These are phyloP conservation scores for Anolis apletophallus DNA, from an alignment of 2,797 vertebrate species.

Conservation along the genomic window DNA sequence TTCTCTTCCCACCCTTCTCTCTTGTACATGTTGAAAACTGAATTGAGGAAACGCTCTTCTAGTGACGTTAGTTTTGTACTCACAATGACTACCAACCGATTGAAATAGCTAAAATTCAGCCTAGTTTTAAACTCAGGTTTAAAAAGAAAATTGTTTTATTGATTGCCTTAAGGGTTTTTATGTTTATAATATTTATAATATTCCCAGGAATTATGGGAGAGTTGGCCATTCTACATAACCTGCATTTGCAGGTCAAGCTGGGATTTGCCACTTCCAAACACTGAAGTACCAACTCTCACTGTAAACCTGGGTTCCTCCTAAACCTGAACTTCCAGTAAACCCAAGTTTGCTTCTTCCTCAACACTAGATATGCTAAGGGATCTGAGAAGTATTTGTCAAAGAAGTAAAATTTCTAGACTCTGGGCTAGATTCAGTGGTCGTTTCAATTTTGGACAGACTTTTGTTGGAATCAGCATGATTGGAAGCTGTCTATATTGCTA, in stretches of 20 bases:
- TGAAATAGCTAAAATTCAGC: constrained; percentile 55
- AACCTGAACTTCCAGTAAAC: no score
- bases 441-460: not conserved
- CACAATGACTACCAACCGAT: constrained; percentile 31
- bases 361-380: no score
- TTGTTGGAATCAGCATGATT: not conserved
- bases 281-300: no score
- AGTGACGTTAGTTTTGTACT: constrained; percentile 48
- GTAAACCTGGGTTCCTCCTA: no score
- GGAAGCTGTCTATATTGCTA: not conserved
- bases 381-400: no score
- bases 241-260: no score
- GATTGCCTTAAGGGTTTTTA: constrained; percentile 27
- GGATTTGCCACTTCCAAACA: no score
- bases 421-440: no score
- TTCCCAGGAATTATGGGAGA: no score
- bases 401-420: no score
- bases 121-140: constrained; percentile 33
- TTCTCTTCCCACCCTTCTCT: not conserved
- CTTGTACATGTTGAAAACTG: constrained; percentile 14
- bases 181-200: not conserved
- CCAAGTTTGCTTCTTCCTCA: no score
- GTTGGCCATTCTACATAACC: no score
- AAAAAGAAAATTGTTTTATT: constrained; percentile 33
- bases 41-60: constrained; percentile 47